These are phyloP conservation scores for Argyresthia albistria DNA, from an alignment of 2,888 invertebrate species.

Conservation along the genomic window DNA sequence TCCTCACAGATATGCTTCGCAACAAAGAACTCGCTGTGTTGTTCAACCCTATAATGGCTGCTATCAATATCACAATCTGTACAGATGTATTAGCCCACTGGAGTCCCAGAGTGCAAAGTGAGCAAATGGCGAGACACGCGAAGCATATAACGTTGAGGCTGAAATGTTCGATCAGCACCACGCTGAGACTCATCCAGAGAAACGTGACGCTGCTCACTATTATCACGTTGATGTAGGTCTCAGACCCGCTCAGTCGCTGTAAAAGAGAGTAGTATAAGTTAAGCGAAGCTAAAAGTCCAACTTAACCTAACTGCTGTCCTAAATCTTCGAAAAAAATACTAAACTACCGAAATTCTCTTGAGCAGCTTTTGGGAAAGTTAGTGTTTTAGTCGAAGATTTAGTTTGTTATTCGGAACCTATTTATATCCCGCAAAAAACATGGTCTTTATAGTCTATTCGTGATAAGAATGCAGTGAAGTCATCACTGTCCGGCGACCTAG, in stretches of 20 bases:
- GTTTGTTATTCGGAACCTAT: too few relatives aligned
- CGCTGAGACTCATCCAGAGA: conserved; percentile 19
- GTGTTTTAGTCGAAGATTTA: too few relatives aligned
- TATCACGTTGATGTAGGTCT: conserved; percentile 32
- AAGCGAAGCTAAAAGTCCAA: too few relatives aligned
- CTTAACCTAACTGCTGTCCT: too few relatives aligned
- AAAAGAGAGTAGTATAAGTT: conserved; percentile 10
- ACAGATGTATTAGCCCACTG: conserved; percentile 32
- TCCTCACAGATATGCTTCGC: conserved; percentile 30
- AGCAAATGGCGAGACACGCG: conserved; percentile 17
- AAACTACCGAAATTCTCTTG: too few relatives aligned
- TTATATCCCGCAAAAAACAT: too few relatives aligned
- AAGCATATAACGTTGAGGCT: conserved; percentile 30
- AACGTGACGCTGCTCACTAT: conserved; percentile 24
- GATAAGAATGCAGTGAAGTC: too few relatives aligned
- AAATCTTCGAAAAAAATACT: too few relatives aligned
- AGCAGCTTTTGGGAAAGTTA: too few relatives aligned
- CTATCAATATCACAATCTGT: conserved; percentile 29
- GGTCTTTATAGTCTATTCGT: too few relatives aligned
- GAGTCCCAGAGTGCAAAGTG: conserved; percentile 21
- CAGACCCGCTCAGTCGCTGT: conserved; percentile 30
- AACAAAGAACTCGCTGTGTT: conserved; percentile 30
- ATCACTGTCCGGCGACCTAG: too few relatives aligned
- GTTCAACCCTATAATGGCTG: conserved; percentile 29
- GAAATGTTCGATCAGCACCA: conserved; percentile 21